Evolutionary conservation across 2,888 invertebrate species (phyloP), one percentile per base, ranked within the genome.

Genomic region (Terebella lapidaria): DNA sequence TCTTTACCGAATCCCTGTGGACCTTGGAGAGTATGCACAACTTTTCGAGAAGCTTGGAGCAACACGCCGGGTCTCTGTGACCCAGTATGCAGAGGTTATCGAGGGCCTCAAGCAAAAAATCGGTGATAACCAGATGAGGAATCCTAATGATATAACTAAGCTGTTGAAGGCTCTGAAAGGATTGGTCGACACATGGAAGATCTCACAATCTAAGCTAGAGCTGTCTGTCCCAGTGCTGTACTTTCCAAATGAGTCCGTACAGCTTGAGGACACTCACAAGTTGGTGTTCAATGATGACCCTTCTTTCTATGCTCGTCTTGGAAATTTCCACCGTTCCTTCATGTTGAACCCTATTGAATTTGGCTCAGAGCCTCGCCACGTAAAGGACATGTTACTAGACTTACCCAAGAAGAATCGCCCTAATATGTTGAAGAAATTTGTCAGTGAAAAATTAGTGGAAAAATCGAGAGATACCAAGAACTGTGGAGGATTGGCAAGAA

Each of bases 21-120:
- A 61, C 15, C 66, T 69, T 56, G 69, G 64, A 4, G 59, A 62
- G 35, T 70, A 62, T 57, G 55, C 56, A 25, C 49, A 61, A 3
- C 57, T 72, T 20, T 72, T 73, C 42, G 42, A 62, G 18, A 20
- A 3, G 2, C 30, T 72, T 30, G 73, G 73, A 22, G 66, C 66
- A 10, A 54, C 60, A 1, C 55, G 66, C 25, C 57, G 47, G 3
- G 62, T 65, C 1, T 63, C 69, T 15, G 60, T 62, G 18, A 51
- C 59, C 22, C 67, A 66, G 29, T 72, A 70, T 57, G 65, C 66
- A 3, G 45, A 53, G 10, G 68, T 70, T 20, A 57, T 73, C 51
- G 30, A 64, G 18, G 35, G 30, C 2, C 54, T 70, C 18, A 57
- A 69, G 27, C 18, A 56, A 2, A 53, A 59, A 15, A 46, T 57